A percentile compares a stretch with the other conserved stretches of the same genome.
These are phyloP conservation scores for Aythya baeri DNA, from an alignment of 2,113 vertebrate genomes.

Conservation along the genomic window DNA sequence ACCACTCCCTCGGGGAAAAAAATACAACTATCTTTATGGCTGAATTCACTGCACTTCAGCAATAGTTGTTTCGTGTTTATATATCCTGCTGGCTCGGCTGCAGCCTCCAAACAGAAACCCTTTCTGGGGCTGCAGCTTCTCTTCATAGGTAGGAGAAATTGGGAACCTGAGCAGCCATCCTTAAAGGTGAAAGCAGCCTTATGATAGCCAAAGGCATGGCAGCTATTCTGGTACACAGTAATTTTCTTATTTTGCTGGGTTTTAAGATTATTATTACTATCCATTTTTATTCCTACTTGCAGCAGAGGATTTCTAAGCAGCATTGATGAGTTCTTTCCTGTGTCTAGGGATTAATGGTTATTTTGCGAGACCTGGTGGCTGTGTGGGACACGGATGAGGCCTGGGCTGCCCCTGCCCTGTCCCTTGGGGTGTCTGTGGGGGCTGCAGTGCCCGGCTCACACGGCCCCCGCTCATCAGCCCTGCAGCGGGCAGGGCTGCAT, in stretches of 20 bases:
- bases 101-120: neutral
- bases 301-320: neutral
- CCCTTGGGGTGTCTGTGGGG: neutral
- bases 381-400: neutral
- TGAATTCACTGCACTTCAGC: neutral
- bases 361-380: neutral
- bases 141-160: neutral
- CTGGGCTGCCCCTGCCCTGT: neutral
- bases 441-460: fast-evolving
- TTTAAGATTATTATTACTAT: neutral
- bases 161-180: neutral
- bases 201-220: neutral
- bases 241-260: neutral
- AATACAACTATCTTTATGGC: neutral
- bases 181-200: neutral
- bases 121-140: neutral
- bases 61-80: neutral
- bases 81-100: neutral
- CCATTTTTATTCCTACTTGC: neutral
- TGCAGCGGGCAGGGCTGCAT: no score
- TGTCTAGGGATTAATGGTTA: neutral
- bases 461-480: neutral
- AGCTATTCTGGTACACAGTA: neutral
- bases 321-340: neutral
- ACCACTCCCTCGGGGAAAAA: neutral